Evolutionary conservation across 2,113 vertebrate species (phyloP), one percentile per base, ranked within the genome.

Genomic region (Meriones unguiculatus): DNA sequence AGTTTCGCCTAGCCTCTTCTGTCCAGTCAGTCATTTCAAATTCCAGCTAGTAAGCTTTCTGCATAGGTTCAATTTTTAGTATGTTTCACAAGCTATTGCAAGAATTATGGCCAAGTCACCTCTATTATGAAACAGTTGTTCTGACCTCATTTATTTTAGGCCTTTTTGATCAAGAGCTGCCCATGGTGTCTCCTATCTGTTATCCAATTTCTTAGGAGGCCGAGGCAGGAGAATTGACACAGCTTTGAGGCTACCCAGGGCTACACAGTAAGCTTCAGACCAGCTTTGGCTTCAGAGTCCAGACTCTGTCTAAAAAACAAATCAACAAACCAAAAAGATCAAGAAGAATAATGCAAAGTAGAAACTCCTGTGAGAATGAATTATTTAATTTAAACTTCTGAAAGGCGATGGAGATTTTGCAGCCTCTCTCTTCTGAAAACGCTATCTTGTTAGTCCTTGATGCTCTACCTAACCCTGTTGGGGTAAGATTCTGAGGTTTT

Each of bases 41-140:
- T 97, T 97, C 89, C 75, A 96, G 86, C 67, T 96, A 97, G 93
- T 97, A 97, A 98, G 96, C 96, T 98, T 97, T 97, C 86, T 97
- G 77, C 54, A 78, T 73, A 72, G 11, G 30, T 95, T 97, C 95
- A 95, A n/a, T 97, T 97, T 97, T 97, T 82, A 95, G 67, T 96
- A 93, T 75, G 32, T 93, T 94, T 97, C 80, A 92, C 93, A 96
- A 97, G 91, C 81, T 98, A 96, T 97, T 97, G 97, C 72, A 97
- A 97, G 92, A 97, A 96, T 95, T 96, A 91, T 91, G 73, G 77
- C 77, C 65, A 96, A 93, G 41, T 95, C 69, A 96, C 69, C 69
- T 96, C 59, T 13, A 91, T 95, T 97, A 95, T 96, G 89, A 95
- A 97, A 96, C 62, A 75, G 24, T 93, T 84, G 62, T 91, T 35